Conservation (phyloP, 2,888 invertebrate genomes). For the Drosophila pegasa region DNA sequence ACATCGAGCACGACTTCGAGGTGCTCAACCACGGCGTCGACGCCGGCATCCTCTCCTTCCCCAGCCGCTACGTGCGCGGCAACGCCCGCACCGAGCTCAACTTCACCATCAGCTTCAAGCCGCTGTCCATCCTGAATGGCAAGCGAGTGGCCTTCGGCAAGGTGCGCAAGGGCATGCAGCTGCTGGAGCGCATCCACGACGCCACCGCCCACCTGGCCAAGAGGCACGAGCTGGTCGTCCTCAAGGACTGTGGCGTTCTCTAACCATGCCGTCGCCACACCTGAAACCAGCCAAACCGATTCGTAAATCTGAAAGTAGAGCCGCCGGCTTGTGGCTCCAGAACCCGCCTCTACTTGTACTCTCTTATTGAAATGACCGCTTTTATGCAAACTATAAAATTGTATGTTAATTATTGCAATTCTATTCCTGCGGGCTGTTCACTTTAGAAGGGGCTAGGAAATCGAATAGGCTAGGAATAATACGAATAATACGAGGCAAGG, state of each 20-base stretch:
- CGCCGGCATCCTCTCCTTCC: conserved; percentile 78
- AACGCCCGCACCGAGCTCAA: conserved; percentile 64
- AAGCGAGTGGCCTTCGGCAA: conserved; percentile 83
- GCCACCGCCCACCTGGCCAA: conserved; percentile 65
- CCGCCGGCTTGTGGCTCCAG: background rate
- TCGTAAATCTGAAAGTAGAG: conserved; percentile 17
- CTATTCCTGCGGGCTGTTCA: no score
- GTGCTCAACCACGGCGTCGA: conserved; percentile 80
- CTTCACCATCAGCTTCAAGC: conserved; percentile 83
- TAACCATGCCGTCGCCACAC: background rate
- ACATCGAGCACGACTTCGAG: conserved; percentile 77
- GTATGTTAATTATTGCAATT: conserved; percentile 14
- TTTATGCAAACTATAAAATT: conserved; percentile 36
- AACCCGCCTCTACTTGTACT: background rate
- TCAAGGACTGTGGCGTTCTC: conserved; percentile 76
- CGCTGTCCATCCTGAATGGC: conserved; percentile 81
- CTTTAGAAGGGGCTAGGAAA: no score
- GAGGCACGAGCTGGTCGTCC: conserved; percentile 63
- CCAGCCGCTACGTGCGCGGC: conserved; percentile 80
- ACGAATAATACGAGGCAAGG: no score
- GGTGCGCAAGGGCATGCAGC: conserved; percentile 75
- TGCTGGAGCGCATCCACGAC: conserved; percentile 75
- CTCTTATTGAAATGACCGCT: conserved; percentile 11
- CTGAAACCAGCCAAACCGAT: background rate
- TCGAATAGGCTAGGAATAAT: no score